phyloP scores from a whole-genome alignment of 2,888 invertebrate genomes.

The Conomelus anceps region DNA sequence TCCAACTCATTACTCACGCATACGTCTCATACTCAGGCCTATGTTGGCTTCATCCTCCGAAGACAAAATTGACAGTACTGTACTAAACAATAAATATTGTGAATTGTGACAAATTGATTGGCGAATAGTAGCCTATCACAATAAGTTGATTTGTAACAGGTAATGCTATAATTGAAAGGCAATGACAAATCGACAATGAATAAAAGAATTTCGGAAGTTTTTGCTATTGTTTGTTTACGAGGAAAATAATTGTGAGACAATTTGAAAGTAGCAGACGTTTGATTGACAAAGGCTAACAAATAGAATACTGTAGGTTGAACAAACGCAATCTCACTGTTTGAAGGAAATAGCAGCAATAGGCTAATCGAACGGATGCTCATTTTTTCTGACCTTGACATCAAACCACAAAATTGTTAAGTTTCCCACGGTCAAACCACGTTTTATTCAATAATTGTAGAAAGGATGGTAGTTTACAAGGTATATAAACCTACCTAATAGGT shows the following conservation, averaged over 20 bases:
- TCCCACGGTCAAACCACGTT: background rate
- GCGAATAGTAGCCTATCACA: no score
- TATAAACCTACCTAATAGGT: no score
- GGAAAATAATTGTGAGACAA: background rate
- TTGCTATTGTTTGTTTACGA: background rate
- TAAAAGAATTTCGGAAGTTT: background rate
- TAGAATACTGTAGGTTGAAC: background rate
- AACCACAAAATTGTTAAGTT: background rate
- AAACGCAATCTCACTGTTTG: background rate
- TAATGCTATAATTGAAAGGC: background rate
- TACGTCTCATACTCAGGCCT: no score
- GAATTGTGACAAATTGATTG: no score
- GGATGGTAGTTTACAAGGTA: no score
- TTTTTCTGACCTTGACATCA: background rate
- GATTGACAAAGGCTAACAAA: background rate
- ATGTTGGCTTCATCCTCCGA: no score
- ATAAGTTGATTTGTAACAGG: no score
- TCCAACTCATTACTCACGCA: no score
- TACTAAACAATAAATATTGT: no score
- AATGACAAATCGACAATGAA: background rate
- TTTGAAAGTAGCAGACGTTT: no score
- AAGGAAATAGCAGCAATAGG: background rate
- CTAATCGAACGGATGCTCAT: background rate
- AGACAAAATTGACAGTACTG: no score
- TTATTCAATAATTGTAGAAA: no score